Evolutionary conservation across 2,797 vertebrate genomes (phyloP).

Genomic region (Pseudochromis fuscus): DNA sequence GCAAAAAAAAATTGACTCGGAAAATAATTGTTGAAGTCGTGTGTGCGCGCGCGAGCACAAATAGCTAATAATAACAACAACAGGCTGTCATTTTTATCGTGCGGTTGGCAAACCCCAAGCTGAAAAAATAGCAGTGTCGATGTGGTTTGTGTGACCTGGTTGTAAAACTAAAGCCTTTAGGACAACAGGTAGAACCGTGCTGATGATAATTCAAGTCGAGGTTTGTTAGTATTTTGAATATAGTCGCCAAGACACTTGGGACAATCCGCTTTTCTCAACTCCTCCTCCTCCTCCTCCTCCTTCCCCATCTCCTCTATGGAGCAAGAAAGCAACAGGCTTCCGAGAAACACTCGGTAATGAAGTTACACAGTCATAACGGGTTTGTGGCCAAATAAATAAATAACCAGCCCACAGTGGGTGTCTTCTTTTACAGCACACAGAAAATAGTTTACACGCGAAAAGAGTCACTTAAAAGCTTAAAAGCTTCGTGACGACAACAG

Average conservation of each 20-base stretch:
- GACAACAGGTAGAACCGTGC: no score
- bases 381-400: background rate
- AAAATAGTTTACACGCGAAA: accelerated
- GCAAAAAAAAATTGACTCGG: no score
- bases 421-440: background rate
- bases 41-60: no score
- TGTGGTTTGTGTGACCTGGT: no score
- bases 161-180: no score
- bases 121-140: no score
- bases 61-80: no score
- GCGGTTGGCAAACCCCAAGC: no score
- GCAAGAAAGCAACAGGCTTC: slow-evolving; percentile 83
- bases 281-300: slow-evolving; percentile 67
- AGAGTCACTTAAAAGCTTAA: background rate
- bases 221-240: slow-evolving; percentile 60
- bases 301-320: slow-evolving; percentile 64
- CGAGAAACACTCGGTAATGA: slow-evolving; percentile 44
- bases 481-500: slow-evolving; percentile 22
- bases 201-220: background rate
- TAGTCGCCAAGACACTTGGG: slow-evolving; percentile 52
- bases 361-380: slow-evolving; percentile 26
- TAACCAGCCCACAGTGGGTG: background rate
- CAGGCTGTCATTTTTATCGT: no score
- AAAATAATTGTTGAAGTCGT: no score
- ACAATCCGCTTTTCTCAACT: slow-evolving; percentile 86